Base-by-base conservation (phyloP, 2,113 vertebrate genomes). In the Monarcha castaneiventris region DNA sequence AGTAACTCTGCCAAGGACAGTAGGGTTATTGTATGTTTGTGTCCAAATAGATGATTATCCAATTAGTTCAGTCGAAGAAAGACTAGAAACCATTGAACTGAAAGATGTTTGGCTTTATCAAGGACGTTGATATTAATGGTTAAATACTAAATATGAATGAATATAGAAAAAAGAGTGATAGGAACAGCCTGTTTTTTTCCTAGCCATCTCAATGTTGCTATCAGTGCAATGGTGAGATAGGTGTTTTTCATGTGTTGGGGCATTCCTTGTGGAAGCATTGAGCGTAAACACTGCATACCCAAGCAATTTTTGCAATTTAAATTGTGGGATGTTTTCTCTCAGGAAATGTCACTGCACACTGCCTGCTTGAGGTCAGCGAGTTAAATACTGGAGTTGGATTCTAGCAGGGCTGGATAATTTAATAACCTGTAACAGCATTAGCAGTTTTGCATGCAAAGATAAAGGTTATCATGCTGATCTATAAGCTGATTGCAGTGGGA, bases 381-480 rank as follows among this genome's bases (percentile, higher is more conserved):
- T 93, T 96, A 88, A 94, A 73, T 48, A 19, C 3, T 44, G 55
- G 29, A 81, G 72, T 6, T 71, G 44, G 63, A 58, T 52, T 94
- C 54, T 92, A 73, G 49, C 58, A 73, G 69, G 29, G 48, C 27
- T 59, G 23, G 74, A 33, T 91, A 90, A 84, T 88, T 84, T 87
- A 94, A 95, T 96, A 97, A 91, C 68, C n/a, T 15, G 3, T 68
- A 86, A 71, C 69, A 84, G 43, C 39, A 66, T 91, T 69, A 72
- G 26, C 72, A 78, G 71, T 52, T 87, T 54, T 26, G 35, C 37
- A 67, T 58, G 64, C 55, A 37, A 63, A 93, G 39, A 64, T 87
- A 54, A 91, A 93, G 55, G 86, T 91, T 95, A 91, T 90, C 37
- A 7, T 8, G 9, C 62, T 82, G 32, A 55, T 91, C 22, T 74